Percentiles rank a stretch among this genome's conserved stretches.
phyloP scores from a whole-genome alignment of 1,140 invertebrate genomes.

The Pristionchus pacificus region DNA sequence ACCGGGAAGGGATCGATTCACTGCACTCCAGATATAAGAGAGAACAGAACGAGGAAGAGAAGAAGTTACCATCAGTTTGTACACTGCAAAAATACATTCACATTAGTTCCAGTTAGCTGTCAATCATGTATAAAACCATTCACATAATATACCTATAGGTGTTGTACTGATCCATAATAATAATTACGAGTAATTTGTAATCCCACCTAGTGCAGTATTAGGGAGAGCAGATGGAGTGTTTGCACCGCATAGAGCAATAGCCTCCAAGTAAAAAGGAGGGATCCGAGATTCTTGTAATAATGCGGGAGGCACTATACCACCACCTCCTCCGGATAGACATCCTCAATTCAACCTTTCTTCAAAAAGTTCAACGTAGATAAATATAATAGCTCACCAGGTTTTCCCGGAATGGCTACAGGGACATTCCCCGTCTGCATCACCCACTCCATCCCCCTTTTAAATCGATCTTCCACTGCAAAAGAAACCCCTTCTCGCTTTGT shows the following conservation, averaged over 20 bases:
- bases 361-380: background rate
- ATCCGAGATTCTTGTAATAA: constrained; percentile 43
- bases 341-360: constrained; percentile 9
- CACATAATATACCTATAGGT: background rate
- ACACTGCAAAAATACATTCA: constrained; percentile 32
- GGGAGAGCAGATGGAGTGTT: constrained; percentile 31
- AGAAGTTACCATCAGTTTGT: constrained; percentile 43
- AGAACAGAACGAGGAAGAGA: constrained; percentile 35
- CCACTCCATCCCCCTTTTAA: background rate
- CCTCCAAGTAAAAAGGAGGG: constrained; percentile 47
- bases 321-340: constrained; percentile 27
- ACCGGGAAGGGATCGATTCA: constrained; percentile 41
- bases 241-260: constrained; percentile 43
- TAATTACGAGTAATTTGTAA: background rate
- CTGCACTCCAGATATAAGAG: constrained; percentile 45
- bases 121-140: no score
- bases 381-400: constrained; percentile 4
- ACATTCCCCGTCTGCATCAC: constrained; percentile 16
- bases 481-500: no score
- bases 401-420: constrained; percentile 13
- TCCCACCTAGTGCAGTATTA: constrained; percentile 35
- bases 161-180: no score
- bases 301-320: constrained; percentile 45
- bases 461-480: no score
- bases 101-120: background rate